Conservation (phyloP, 2,888 invertebrate genomes). For the Polyommatus icarus region DNA sequence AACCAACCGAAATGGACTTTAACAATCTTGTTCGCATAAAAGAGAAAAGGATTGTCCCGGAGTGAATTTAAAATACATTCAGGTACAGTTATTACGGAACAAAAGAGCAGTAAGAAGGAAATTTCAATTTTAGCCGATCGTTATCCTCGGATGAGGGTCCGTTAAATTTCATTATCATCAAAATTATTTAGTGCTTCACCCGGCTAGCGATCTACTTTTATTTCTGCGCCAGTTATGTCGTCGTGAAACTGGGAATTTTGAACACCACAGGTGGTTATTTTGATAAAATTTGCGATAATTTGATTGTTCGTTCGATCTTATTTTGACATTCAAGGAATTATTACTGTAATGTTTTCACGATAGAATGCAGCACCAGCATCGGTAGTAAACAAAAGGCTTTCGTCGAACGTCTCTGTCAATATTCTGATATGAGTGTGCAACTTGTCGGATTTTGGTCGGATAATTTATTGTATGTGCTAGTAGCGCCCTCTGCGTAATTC, state of each 20-base stretch:
- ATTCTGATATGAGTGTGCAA: no score
- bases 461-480: no score
- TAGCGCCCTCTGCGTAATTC: no score
- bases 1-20: background rate
- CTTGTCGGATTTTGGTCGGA: no score
- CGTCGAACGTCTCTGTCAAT: no score
- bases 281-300: no score
- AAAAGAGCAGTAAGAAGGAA: slow-evolving; percentile 30
- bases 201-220: background rate
- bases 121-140: slow-evolving; percentile 40
- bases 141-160: slow-evolving; percentile 36
- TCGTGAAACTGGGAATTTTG: background rate
- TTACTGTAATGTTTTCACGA: no score
- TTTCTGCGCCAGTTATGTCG: background rate
- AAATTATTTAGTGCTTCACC: slow-evolving; percentile 40
- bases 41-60: background rate
- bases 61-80: slow-evolving; percentile 10
- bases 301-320: no score
- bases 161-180: slow-evolving; percentile 38
- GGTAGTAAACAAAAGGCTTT: no score
- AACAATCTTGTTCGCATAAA: slow-evolving; percentile 17
- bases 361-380: no score
- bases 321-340: no score
- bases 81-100: slow-evolving; percentile 8
- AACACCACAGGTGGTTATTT: background rate